Percentiles rank a stretch among this genome's conserved stretches.
Conservation (phyloP, 2,113 vertebrate genomes). For the Pampusana beccarii region DNA sequence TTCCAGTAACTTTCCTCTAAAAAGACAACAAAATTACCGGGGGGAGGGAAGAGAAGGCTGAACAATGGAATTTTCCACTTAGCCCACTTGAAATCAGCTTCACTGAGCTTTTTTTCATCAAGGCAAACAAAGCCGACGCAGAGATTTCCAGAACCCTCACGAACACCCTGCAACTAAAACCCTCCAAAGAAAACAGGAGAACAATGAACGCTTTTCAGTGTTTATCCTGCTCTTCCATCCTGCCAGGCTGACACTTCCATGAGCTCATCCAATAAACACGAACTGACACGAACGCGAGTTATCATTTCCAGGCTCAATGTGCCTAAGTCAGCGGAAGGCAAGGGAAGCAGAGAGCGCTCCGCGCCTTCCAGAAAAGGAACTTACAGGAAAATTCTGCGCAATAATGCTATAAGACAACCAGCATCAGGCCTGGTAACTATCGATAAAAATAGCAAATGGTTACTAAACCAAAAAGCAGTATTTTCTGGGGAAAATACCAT, state of each 20-base stretch:
- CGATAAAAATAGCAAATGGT: neutral
- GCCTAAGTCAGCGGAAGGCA: neutral
- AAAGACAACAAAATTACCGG: neutral
- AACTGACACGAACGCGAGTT: neutral
- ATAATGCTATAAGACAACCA: neutral
- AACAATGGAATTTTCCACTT: conserved; percentile 60
- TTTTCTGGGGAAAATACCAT: neutral
- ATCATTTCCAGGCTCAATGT: neutral
- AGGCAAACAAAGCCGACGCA: conserved; percentile 26
- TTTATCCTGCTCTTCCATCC: conserved; percentile 5
- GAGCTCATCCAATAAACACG: conserved; percentile 57
- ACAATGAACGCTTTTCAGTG: conserved; percentile 38
- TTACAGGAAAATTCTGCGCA: neutral
- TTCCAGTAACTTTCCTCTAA: conserved; percentile 37
- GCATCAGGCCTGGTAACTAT: neutral
- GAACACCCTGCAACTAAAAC: neutral
- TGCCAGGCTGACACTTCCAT: conserved; percentile 22
- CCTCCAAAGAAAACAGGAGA: conserved; percentile 53
- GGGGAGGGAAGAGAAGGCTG: neutral
- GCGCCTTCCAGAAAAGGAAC: neutral
- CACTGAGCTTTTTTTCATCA: conserved; percentile 14
- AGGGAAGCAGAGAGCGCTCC: neutral
- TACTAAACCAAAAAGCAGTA: neutral
- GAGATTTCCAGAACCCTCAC: conserved; percentile 34
- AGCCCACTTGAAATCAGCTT: conserved; percentile 20